A percentile compares a stretch with the other conserved stretches of the same genome.
These are phyloP conservation scores for Periophthalmus modestus DNA, from an alignment of 2,113 vertebrate genomes.

Conservation along the genomic window DNA sequence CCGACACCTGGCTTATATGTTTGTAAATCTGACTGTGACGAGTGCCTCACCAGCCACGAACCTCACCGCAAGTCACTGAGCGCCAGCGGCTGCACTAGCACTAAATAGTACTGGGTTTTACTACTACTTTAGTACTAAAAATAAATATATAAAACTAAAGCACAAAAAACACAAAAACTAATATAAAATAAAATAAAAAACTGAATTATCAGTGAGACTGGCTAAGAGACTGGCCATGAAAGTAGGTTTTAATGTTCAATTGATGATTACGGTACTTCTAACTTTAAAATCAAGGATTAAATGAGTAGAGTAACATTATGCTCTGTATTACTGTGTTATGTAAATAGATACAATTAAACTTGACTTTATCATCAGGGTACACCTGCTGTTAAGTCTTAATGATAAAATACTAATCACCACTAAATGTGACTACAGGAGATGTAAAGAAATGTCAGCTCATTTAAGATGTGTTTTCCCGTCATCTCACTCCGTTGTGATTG, in stretches of 20 bases:
- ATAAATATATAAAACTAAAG: too few species aligned
- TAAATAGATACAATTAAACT: slow-evolving; percentile 7
- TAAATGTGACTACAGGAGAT: slow-evolving; percentile 4
- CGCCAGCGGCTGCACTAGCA: too few species aligned
- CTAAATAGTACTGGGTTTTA: too few species aligned
- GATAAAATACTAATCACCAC: slow-evolving; percentile 1
- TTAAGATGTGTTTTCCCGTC: background rate
- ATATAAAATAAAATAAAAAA: too few species aligned
- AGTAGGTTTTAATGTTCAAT: background rate
- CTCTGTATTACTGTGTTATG: background rate
- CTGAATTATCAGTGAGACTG: too few species aligned
- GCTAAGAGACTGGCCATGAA: too few species aligned
- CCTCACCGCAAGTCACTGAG: too few species aligned
- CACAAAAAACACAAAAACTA: too few species aligned
- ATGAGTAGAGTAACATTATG: background rate
- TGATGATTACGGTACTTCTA: background rate
- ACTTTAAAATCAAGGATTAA: background rate
- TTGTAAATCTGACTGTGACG: too few species aligned
- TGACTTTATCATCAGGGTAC: slow-evolving; percentile 7
- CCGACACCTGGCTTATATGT: too few species aligned
- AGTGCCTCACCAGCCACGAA: too few species aligned
- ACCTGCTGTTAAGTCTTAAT: slow-evolving; percentile 6
- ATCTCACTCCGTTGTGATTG: background rate
- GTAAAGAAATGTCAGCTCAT: slow-evolving; percentile 8
- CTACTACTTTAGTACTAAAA: too few species aligned